Conservation (phyloP, 2,113 vertebrate genomes). For the Aix galericulata region DNA sequence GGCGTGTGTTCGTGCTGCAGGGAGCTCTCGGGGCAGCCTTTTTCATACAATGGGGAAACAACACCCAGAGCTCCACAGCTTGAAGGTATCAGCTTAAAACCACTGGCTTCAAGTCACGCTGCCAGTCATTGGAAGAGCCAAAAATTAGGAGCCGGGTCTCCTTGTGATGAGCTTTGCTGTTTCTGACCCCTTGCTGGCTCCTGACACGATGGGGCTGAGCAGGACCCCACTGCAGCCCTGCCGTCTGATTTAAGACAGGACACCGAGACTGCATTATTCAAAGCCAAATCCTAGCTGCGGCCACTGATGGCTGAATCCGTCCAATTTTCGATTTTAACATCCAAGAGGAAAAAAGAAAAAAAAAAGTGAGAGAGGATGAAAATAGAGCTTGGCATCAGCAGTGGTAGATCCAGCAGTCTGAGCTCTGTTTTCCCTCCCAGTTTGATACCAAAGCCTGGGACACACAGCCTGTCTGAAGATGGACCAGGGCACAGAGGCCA, state of each 20-base stretch:
- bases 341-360: not conserved
- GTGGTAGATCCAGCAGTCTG: not conserved
- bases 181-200: not conserved
- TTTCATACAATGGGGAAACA: not conserved
- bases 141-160: not conserved
- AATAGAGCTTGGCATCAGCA: not conserved
- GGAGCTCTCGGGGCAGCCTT: not conserved
- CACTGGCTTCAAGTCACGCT: not conserved
- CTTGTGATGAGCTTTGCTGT: not conserved
- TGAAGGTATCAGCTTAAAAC: not conserved
- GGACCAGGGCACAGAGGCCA: not conserved
- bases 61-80: accelerated
- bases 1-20: not conserved
- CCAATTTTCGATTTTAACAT: not conserved
- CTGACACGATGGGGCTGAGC: not conserved
- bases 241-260: not conserved
- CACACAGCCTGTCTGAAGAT: not conserved
- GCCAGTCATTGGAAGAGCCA: not conserved
- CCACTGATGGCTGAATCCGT: not conserved
- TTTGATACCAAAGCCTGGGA: not conserved
- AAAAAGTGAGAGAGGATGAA: not conserved
- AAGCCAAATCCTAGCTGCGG: not conserved
- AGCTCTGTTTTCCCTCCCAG: not conserved
- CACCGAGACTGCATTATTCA: not conserved
- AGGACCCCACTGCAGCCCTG: not conserved